Conservation (phyloP, 1,140 invertebrate species). For the Fopius arisanus region DNA sequence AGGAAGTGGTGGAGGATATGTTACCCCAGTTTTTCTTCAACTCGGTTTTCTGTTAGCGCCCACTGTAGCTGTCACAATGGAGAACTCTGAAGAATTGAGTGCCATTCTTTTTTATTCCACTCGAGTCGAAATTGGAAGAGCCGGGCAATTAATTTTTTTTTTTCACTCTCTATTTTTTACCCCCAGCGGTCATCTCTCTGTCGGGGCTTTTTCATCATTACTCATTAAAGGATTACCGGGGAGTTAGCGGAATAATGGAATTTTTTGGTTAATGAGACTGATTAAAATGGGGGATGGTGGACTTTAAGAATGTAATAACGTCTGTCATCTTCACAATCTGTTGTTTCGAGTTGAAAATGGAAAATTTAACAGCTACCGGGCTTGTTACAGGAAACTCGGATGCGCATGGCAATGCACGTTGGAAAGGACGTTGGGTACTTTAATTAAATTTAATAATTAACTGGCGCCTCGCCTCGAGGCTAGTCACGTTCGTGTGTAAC, state of each 20-base stretch:
- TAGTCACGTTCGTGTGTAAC: constrained; percentile 11
- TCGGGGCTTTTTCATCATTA: background rate
- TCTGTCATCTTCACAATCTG: background rate
- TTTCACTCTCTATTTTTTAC: background rate
- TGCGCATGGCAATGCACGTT: constrained; percentile 17
- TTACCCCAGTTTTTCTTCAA: background rate
- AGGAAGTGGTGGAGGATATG: constrained; percentile 8
- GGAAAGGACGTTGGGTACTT: constrained; percentile 29
- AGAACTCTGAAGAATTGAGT: constrained; percentile 1
- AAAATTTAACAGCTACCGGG: background rate
- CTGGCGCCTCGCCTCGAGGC: constrained; percentile 4
- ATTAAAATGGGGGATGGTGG: background rate
- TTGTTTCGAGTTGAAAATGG: background rate
- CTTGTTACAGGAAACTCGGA: background rate
- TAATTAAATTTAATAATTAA: constrained; percentile 52
- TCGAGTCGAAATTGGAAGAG: background rate
- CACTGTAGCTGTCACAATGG: background rate
- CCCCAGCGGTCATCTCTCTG: background rate
- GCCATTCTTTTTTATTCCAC: background rate
- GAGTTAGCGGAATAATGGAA: background rate
- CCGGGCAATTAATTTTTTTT: background rate
- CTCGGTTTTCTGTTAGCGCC: background rate
- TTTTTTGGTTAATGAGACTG: background rate
- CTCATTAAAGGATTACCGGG: background rate
- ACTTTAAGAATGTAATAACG: background rate